These are phyloP conservation scores for Megaceryle maxima DNA, from an alignment of 2,113 vertebrate species.

Conservation along the genomic window DNA sequence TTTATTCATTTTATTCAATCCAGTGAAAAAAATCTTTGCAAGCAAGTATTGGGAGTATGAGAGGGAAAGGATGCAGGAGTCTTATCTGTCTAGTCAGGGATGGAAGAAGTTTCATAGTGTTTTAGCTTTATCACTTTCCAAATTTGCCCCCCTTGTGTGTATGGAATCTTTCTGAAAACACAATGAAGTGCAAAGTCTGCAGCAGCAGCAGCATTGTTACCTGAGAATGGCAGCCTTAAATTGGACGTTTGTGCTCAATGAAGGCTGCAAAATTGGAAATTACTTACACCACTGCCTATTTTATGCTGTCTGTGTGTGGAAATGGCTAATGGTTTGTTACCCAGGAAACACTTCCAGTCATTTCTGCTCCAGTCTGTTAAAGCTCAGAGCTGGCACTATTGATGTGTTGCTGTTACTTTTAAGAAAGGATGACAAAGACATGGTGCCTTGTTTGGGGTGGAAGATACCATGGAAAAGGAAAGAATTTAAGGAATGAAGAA, in stretches of 20 bases:
- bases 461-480: not conserved
- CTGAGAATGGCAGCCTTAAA: not conserved
- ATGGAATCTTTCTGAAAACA: not conserved
- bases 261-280: not conserved
- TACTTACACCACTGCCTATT: not conserved
- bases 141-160: not conserved
- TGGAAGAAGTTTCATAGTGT: not conserved
- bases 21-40: not conserved
- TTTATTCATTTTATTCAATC: not conserved
- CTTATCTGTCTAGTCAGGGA: not conserved
- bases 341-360: not conserved
- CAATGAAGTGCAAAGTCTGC: not conserved
- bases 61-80: not conserved
- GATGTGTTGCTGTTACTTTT: not conserved
- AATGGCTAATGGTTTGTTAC: not conserved
- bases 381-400: not conserved
- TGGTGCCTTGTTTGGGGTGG: not conserved
- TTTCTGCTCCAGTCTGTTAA: not conserved
- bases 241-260: not conserved
- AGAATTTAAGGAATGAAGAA: slow-evolving; percentile 30
- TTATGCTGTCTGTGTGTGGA: not conserved
- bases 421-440: not conserved
- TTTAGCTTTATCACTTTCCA: not conserved
- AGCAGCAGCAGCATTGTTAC: not conserved
- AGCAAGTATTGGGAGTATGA: not conserved